Percentiles rank a stretch among this genome's conserved stretches.
These are phyloP conservation scores for Tipula lateralis DNA, from an alignment of 2,888 invertebrate genomes.

Conservation along the genomic window DNA sequence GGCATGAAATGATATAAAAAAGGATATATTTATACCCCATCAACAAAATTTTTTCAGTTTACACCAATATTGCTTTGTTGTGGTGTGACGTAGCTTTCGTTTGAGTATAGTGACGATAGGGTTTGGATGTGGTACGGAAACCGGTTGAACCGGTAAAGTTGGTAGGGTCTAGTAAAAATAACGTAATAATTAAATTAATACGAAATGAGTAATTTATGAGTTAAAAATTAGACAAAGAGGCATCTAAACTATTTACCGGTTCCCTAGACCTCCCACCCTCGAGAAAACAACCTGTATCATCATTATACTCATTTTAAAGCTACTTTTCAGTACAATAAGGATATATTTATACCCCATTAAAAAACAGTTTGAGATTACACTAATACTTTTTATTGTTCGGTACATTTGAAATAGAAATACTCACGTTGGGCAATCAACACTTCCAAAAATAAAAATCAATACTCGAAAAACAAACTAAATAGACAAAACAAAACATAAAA, in stretches of 20 bases:
- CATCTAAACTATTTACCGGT: no score
- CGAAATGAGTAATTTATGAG: no score
- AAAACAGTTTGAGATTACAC: no score
- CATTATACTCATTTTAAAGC: background rate
- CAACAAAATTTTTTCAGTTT: constrained; percentile 2
- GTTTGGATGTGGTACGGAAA: background rate
- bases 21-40: background rate
- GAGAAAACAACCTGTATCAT: background rate
- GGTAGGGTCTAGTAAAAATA: background rate
- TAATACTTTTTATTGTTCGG: no score
- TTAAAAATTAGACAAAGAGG: no score
- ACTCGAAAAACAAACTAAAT: background rate
- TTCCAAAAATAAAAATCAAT: constrained; percentile 24
- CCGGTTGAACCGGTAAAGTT: background rate
- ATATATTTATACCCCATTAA: no score
- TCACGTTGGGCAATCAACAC: background rate
- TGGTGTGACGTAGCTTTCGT: background rate
- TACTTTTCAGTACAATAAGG: no score
- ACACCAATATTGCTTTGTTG: background rate
- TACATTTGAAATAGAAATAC: background rate
- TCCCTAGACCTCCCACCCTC: background rate
- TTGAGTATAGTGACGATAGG: background rate
- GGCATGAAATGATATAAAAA: constrained; percentile 6
- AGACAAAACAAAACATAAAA: constrained; percentile 4
- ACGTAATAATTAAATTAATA: no score